These are phyloP conservation scores for Thereva unica DNA, from an alignment of 2,888 invertebrate species.

Conservation along the genomic window DNA sequence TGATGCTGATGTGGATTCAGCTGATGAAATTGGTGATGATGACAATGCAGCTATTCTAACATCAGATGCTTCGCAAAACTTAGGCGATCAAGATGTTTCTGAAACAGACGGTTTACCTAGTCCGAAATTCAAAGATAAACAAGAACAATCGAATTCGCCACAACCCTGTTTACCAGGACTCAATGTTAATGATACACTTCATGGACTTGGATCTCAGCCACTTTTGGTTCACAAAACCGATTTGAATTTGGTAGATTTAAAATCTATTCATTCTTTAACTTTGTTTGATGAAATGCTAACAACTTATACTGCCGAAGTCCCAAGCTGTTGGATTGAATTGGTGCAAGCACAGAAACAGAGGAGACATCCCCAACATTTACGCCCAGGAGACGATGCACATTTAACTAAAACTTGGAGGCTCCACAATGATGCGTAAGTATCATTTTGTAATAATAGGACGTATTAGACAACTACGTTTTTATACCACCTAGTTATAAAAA, in stretches of 20 bases:
- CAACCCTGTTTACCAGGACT: background rate
- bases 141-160: conserved; percentile 5
- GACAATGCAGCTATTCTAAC: conserved; percentile 55
- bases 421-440: conserved; percentile 76
- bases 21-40: conserved; percentile 71
- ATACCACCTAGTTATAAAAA: too few relatives aligned
- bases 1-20: conserved; percentile 71
- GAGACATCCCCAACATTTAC: conserved; percentile 79
- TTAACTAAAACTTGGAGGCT: conserved; percentile 86
- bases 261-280: conserved; percentile 73
- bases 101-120: conserved; percentile 17
- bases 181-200: conserved; percentile 43
- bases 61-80: conserved; percentile 35
- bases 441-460: background rate
- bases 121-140: conserved; percentile 4
- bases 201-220: conserved; percentile 44
- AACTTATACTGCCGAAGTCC: conserved; percentile 83
- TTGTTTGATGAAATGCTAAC: conserved; percentile 68
- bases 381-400: conserved; percentile 68
- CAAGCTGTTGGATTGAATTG: conserved; percentile 91
- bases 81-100: conserved; percentile 11
- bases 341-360: conserved; percentile 90
- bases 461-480: too few relatives aligned
- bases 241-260: conserved; percentile 65
- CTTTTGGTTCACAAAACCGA: conserved; percentile 65